Evolutionary conservation across 2,113 vertebrate species (phyloP), one percentile per base, ranked within the genome.

Genomic region (Seriola aureovittata): DNA sequence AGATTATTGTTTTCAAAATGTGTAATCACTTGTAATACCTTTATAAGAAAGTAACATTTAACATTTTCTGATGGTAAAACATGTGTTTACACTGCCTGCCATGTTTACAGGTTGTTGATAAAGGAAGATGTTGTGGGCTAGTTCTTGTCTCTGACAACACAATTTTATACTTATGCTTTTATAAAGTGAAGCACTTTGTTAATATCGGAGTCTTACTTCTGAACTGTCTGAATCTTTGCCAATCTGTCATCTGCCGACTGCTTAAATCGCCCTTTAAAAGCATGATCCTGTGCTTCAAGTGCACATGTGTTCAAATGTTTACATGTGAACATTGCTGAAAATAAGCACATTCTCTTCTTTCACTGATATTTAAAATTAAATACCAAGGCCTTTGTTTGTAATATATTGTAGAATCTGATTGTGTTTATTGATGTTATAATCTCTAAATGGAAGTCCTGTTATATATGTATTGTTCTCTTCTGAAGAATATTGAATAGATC

Each of bases 271-370:
- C 88, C 81, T 93, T 85, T 78, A 54, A 81, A 55, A 82, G 81
- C 81, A 64, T 23, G 16, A 91, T 92, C 81, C 54, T 75, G 68
- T 81, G 86, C 86, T 93, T 92, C 67, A 82, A 91, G 77, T 84
- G 88, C 89, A 92, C 86, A 82, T 91, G 83, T 92, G 85, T 85
- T 79, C 77, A 89, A 91, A 94, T 93, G 95, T 96, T 96, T 95
- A 95, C 95, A 94, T 91, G 88, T 92, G 81, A 93, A 89, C 90
- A 91, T 92, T 80, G 89, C 91, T 94, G 78, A 92, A 92, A 85
- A 88, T 81, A 85, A 92, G 91, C 94, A 93, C 91, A 91, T 90
- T 93, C 78, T 92, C 81, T 83, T 75, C 82, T 85, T 84, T 92
- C 82, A 75, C 79, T 63, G 66, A 36, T 87, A 76, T 85, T 89